Conservation (phyloP, 2,113 vertebrate genomes). For the Dissostichus mawsoni region DNA sequence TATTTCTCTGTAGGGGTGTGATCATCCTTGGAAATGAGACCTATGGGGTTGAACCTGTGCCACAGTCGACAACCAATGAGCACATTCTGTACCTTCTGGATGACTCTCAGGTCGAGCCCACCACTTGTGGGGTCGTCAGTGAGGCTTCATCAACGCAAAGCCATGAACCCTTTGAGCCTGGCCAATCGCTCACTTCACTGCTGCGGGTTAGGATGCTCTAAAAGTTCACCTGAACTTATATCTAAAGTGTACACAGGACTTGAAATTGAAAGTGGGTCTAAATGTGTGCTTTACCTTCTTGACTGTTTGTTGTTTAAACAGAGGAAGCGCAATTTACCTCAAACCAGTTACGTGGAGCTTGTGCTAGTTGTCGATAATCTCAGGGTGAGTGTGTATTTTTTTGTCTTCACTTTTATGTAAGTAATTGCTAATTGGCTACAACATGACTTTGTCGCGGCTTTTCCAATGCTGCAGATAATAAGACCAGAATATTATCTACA, state of each 20-base stretch:
- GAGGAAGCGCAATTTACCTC: slow-evolving; percentile 85
- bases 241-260: background rate
- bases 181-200: slow-evolving; percentile 61
- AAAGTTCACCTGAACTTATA: background rate
- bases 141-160: slow-evolving; percentile 20
- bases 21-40: slow-evolving; percentile 75
- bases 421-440: background rate
- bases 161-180: slow-evolving; percentile 48
- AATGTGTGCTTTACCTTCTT: background rate
- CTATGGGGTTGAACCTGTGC: slow-evolving; percentile 79
- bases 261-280: background rate
- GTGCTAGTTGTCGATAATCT: slow-evolving; percentile 88
- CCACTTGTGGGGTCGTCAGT: slow-evolving; percentile 73
- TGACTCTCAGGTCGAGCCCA: slow-evolving; percentile 39
- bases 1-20: slow-evolving; percentile 75
- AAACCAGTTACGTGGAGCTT: slow-evolving; percentile 88
- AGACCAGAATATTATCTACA: background rate
- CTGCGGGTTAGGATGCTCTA: slow-evolving; percentile 72
- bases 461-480: background rate
- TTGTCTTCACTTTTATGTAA: background rate
- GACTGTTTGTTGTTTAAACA: slow-evolving; percentile 67
- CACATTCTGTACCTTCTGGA: slow-evolving; percentile 78
- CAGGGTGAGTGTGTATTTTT: slow-evolving; percentile 80
- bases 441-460: background rate
- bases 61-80: slow-evolving; percentile 61